Conservation (phyloP, 2,113 vertebrate species). For the Tragelaphus imberbis region DNA sequence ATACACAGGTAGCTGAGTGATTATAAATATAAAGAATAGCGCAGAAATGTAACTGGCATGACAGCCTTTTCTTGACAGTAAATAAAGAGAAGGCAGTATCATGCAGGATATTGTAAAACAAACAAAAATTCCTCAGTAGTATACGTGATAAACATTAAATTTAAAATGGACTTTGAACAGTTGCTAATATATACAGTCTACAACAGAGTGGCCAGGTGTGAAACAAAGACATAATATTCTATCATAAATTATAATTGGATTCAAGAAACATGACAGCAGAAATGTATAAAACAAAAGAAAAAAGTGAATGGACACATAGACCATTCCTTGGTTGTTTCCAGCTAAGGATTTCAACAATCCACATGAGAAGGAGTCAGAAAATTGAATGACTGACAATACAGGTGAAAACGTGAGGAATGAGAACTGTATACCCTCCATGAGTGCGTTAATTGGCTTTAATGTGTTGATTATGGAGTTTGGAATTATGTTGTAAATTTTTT, state of each 20-base stretch:
- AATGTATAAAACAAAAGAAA: neutral
- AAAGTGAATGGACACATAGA: neutral
- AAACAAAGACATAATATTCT: neutral
- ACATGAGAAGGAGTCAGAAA: neutral
- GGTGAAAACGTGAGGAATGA: neutral
- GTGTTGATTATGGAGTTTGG: neutral
- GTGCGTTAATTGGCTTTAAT: neutral
- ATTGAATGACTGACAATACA: neutral
- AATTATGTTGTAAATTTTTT: neutral
- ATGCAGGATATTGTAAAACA: neutral
- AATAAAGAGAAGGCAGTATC: neutral
- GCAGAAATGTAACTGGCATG: neutral
- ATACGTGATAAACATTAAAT: neutral
- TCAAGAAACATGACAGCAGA: neutral
- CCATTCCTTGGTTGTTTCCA: neutral
- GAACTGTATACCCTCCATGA: neutral
- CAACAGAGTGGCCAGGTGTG: neutral
- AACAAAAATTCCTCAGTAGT: neutral
- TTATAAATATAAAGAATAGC: neutral
- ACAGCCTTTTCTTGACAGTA: neutral
- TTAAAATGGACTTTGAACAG: neutral
- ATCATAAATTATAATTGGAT: neutral
- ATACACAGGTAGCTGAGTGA: neutral
- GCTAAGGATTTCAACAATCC: neutral
- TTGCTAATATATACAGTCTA: neutral